A percentile compares a stretch with the other conserved stretches of the same genome.
These are phyloP conservation scores for Oligia strigilis DNA, from an alignment of 2,888 invertebrate genomes.

Conservation along the genomic window DNA sequence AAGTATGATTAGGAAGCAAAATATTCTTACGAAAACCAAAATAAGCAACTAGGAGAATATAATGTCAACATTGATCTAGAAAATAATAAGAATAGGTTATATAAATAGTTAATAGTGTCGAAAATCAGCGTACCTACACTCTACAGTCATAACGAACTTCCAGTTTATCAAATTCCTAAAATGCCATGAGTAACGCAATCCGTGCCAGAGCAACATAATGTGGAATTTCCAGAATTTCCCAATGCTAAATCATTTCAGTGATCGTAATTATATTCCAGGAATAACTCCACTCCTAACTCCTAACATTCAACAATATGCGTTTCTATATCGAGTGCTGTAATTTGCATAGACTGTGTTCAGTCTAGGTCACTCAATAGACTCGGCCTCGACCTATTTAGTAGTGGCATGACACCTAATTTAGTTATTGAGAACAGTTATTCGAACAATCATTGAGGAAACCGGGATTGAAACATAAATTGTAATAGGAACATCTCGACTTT, in stretches of 20 bases:
- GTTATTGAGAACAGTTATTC: slow-evolving; percentile 78
- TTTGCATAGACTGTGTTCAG: slow-evolving; percentile 67
- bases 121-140: slow-evolving; percentile 8
- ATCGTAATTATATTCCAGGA: slow-evolving; percentile 55
- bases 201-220: slow-evolving; percentile 23
- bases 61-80: not conserved
- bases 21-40: not conserved
- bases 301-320: slow-evolving; percentile 60
- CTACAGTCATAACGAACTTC: slow-evolving; percentile 2
- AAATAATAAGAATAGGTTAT: not conserved
- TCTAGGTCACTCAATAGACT: slow-evolving; percentile 74
- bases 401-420: slow-evolving; percentile 78
- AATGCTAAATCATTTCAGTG: slow-evolving; percentile 26
- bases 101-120: too few species aligned
- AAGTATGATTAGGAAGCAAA: not conserved
- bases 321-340: slow-evolving; percentile 67
- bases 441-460: slow-evolving; percentile 64
- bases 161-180: slow-evolving; percentile 20
- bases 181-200: slow-evolving; percentile 30
- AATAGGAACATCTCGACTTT: slow-evolving; percentile 34
- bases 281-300: slow-evolving; percentile 35
- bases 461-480: slow-evolving; percentile 54
- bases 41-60: not conserved
- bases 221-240: slow-evolving; percentile 37
- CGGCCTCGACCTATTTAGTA: slow-evolving; percentile 85